Evolutionary conservation across 2,888 invertebrate species (phyloP).

Genomic region (Cecidostiba fungosa): DNA sequence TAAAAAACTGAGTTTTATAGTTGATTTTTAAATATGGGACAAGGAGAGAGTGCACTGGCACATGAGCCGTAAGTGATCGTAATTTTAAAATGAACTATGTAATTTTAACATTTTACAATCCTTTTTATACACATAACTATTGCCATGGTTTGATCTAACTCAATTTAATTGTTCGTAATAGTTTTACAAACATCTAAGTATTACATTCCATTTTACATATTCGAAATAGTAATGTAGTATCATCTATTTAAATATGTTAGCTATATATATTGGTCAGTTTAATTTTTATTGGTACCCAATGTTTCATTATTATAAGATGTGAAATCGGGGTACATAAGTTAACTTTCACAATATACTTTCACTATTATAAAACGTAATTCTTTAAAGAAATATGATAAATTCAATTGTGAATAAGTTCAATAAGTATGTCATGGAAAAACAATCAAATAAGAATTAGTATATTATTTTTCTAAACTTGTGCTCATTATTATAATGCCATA

Average conservation of each 20-base stretch:
- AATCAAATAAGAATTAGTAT: too few relatives aligned
- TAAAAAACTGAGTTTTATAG: background rate
- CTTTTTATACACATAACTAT: background rate
- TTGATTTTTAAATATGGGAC: conserved; percentile 12
- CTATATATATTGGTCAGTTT: too few relatives aligned
- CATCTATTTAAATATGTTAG: too few relatives aligned
- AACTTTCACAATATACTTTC: background rate
- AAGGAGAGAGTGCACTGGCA: conserved; percentile 1
- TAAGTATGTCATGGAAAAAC: too few relatives aligned
- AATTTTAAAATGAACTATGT: background rate
- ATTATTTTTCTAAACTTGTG: too few relatives aligned
- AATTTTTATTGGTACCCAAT: too few relatives aligned
- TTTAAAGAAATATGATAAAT: background rate
- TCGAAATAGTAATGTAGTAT: background rate
- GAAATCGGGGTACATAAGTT: background rate
- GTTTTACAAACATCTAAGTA: background rate
- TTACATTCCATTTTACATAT: background rate
- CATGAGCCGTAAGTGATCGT: conserved; percentile 15
- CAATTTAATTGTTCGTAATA: background rate
- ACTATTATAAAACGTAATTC: background rate
- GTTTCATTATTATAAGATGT: background rate
- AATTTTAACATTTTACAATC: background rate
- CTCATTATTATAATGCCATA: too few relatives aligned
- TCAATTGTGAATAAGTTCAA: too few relatives aligned
- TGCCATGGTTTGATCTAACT: too few relatives aligned